phyloP scores from a whole-genome alignment of 2,888 invertebrate genomes.

The Xanthia icteritia region DNA sequence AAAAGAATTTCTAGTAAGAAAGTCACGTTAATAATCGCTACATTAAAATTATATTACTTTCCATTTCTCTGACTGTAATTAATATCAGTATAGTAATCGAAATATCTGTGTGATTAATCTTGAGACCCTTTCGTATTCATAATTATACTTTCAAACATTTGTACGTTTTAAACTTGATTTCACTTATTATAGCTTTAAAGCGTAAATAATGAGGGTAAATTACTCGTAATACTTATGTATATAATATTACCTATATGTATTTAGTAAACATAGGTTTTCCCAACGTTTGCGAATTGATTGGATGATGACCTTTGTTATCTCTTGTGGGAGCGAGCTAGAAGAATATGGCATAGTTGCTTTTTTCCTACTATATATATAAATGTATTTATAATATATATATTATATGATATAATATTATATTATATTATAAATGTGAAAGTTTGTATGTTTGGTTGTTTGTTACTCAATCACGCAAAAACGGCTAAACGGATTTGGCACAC shows the following conservation, averaged over 20 bases:
- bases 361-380: too few relatives aligned
- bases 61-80: slow-evolving; percentile 48
- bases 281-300: not conserved
- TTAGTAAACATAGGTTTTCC: not conserved
- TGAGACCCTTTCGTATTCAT: slow-evolving; percentile 45
- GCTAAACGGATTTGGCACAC: too few relatives aligned
- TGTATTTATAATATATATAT: too few relatives aligned
- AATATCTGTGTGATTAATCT: slow-evolving; percentile 51
- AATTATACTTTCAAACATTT: slow-evolving; percentile 40
- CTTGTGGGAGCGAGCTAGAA: not conserved
- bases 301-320: not conserved
- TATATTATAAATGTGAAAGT: too few relatives aligned
- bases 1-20: slow-evolving; percentile 17
- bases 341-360: too few relatives aligned
- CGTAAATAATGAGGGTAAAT: not conserved
- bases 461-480: too few relatives aligned
- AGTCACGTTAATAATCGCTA: slow-evolving; percentile 16
- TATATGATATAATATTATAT: too few relatives aligned
- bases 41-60: slow-evolving; percentile 51
- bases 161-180: slow-evolving; percentile 27
- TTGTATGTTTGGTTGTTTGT: too few relatives aligned
- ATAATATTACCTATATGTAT: too few relatives aligned
- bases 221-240: too few relatives aligned
- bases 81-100: slow-evolving; percentile 50
- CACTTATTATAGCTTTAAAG: not conserved